A percentile compares a stretch with the other conserved stretches of the same genome.
phyloP scores from a whole-genome alignment of 2,888 invertebrate genomes.

The Plebejus argus region DNA sequence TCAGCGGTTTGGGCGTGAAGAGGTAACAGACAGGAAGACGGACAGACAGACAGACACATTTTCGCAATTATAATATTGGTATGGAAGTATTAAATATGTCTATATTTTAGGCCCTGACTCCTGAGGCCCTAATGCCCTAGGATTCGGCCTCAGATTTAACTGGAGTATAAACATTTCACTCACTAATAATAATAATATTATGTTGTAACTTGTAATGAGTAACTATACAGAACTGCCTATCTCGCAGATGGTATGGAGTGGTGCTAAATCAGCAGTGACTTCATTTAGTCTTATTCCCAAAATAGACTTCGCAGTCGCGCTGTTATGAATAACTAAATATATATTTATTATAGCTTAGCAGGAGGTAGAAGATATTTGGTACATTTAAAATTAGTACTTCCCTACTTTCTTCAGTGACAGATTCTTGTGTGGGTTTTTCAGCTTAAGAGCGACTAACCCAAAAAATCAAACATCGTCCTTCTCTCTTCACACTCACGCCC shows the following conservation, averaged over 20 bases:
- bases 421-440: background rate
- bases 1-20: no score
- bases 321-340: constrained; percentile 7
- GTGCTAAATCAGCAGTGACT: constrained; percentile 24
- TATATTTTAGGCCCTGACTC: background rate
- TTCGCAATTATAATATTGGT: no score
- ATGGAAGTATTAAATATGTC: no score
- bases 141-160: background rate
- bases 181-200: background rate
- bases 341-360: background rate
- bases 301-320: constrained; percentile 5
- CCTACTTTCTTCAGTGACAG: background rate
- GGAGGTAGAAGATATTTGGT: constrained; percentile 3
- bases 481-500: no score
- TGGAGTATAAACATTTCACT: background rate
- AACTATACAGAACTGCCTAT: background rate
- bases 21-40: no score
- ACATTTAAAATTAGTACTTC: background rate
- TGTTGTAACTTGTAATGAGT: background rate
- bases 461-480: no score
- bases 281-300: constrained; percentile 16
- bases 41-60: no score
- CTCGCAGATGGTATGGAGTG: background rate
- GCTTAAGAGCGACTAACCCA: no score
- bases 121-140: no score